A percentile compares a stretch with the other conserved stretches of the same genome.
phyloP scores from a whole-genome alignment of 2,113 vertebrate genomes.

The Origma solitaria region DNA sequence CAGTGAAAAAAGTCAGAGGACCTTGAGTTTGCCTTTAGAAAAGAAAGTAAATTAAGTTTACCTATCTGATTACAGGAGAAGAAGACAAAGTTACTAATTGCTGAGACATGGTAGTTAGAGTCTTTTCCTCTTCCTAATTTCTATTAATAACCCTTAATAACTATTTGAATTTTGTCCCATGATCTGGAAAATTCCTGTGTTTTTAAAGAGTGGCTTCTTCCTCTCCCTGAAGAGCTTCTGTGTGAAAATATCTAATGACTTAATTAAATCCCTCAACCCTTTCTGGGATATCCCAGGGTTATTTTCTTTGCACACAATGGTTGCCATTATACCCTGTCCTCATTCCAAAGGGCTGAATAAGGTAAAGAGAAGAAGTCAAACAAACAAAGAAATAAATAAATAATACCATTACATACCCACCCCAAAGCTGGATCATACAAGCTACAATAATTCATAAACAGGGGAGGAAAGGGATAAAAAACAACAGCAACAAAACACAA shows the following conservation, averaged over 20 bases:
- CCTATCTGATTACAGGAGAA: background rate
- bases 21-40: background rate
- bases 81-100: background rate
- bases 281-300: background rate
- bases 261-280: background rate
- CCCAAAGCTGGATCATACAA: slow-evolving; percentile 2
- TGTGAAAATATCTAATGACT: slow-evolving; percentile 38
- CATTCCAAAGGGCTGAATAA: background rate
- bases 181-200: background rate
- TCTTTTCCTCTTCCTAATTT: background rate
- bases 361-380: background rate
- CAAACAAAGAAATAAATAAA: slow-evolving; percentile 1
- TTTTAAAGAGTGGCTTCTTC: background rate
- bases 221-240: background rate
- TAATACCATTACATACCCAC: background rate
- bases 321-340: background rate
- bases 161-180: background rate
- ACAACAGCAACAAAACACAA: slow-evolving; percentile 19
- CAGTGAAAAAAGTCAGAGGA: background rate
- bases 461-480: background rate
- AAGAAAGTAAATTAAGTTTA: background rate
- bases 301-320: background rate
- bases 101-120: background rate
- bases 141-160: background rate
- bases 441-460: slow-evolving; percentile 47